A percentile compares a stretch with the other conserved stretches of the same genome.
phyloP scores from a whole-genome alignment of 2,888 invertebrate genomes.

The Globia sparganii region DNA sequence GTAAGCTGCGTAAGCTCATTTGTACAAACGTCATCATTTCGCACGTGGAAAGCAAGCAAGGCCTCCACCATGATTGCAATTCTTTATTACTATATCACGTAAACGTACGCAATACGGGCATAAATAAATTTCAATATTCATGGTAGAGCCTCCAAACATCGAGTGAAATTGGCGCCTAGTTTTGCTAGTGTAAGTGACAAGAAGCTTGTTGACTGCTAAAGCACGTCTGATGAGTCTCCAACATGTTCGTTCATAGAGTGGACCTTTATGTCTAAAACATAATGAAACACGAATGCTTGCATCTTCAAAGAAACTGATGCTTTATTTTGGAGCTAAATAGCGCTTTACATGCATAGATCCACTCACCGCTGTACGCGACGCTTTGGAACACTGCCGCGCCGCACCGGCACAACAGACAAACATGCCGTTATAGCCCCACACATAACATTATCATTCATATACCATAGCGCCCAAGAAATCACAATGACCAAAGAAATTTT shows the following conservation, averaged over 20 bases:
- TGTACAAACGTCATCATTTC: conserved; percentile 48
- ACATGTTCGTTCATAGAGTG: conserved; percentile 81
- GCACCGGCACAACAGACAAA: conserved; percentile 90
- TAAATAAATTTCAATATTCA: conserved; percentile 26
- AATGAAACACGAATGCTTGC: conserved; percentile 47
- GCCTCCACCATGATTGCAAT: conserved; percentile 67
- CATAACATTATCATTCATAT: conserved; percentile 66
- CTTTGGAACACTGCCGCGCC: conserved; percentile 96
- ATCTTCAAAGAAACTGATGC: conserved; percentile 41
- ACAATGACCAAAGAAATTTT: conserved; percentile 47
- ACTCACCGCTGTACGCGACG: conserved; percentile 99
- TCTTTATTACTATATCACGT: conserved; percentile 1
- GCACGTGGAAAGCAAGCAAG: conserved; percentile 72
- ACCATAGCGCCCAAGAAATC: conserved; percentile 62
- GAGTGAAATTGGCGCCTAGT: conserved; percentile 60
- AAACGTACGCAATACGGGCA: conserved; percentile 3
- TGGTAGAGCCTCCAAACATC: conserved; percentile 58
- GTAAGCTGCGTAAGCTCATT: conserved; percentile 77
- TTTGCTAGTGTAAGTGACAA: conserved; percentile 70
- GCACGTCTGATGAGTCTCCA: conserved; percentile 79
- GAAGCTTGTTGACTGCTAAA: conserved; percentile 77
- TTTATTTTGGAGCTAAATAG: conserved; percentile 59
- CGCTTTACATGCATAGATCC: conserved; percentile 87
- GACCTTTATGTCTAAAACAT: conserved; percentile 68
- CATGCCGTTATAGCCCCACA: conserved; percentile 86